Evolutionary conservation across 2,888 invertebrate genomes (phyloP), one percentile per base, ranked within the genome.

Genomic region (Euplexia lucipara): DNA sequence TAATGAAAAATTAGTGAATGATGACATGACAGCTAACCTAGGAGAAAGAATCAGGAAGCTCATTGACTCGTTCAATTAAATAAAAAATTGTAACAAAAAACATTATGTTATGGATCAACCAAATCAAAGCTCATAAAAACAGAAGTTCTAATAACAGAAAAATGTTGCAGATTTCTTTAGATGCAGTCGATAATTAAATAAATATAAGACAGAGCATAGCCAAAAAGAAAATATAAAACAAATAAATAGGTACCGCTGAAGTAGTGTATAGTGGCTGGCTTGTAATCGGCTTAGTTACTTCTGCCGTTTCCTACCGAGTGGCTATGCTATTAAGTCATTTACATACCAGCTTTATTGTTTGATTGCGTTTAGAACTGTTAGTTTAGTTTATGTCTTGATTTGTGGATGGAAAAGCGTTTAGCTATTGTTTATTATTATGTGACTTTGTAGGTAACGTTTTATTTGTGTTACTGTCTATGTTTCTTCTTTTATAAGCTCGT

Each of bases 261-360:
- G 37, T 26, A 12, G 20, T 32, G 14, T 16, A 35, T n/a, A 22
- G 30, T 6, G 18, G 14, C 8, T 3, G 3, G 12, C 10, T 53
- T 64, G 10, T 44, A 26, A 30, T 63, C 3, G 1, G 18, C 7
- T 35, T 22, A 47, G 9, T 0, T 8, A 60, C 53, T 74, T 63
- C 65, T 75, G 70, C 9, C 2, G 9, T 42, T 26, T 9, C 16
- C 8, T 65, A 10, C 16, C 12, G 9, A 1, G 6, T 65, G 70
- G 12, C 9, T 9, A 9, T 42, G 26, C 57, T 70, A 75, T 76
- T 79, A 79, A 64, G 64, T 54, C 67, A 79, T 79, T 79, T 78
- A 56, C 75, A 78, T 78, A 69, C 66, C 61, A 75, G 53, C 56
- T 78, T 69, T 78, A 79, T 79, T 79, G 79, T 79, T 67, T 67